Percentiles rank a stretch among this genome's conserved stretches.
These are phyloP conservation scores for Gymnocephalus cernua DNA, from an alignment of 2,113 vertebrate species.

Conservation along the genomic window DNA sequence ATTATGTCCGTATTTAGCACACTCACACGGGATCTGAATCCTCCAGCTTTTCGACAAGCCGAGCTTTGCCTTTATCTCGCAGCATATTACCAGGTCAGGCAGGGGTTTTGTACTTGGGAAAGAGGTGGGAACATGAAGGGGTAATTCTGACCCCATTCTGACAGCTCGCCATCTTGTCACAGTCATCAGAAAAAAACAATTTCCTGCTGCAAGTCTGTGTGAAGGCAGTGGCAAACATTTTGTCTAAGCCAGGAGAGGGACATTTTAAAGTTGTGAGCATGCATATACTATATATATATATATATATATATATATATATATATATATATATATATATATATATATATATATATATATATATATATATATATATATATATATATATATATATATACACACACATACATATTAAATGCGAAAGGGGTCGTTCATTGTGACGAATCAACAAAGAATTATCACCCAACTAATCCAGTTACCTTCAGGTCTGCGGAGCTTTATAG, in stretches of 20 bases:
- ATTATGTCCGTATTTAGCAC: conserved; percentile 25
- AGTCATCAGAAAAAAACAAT: conserved; percentile 56
- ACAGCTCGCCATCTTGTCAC: conserved; percentile 58
- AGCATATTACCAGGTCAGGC: conserved; percentile 43
- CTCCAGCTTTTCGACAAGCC: conserved; percentile 10
- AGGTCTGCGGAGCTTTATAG: not conserved
- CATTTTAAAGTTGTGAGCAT: conserved; percentile 7
- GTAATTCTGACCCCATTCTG: conserved; percentile 62
- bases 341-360: too few species aligned
- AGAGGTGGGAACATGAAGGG: conserved; percentile 48
- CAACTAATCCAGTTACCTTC: too few species aligned
- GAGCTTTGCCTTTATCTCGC: conserved; percentile 40
- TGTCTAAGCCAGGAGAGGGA: conserved; percentile 23
- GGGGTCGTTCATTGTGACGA: not conserved
- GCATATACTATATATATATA: too few species aligned
- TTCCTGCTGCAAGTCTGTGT: conserved; percentile 38
- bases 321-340: too few species aligned
- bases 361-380: too few species aligned
- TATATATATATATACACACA: too few species aligned
- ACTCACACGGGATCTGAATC: conserved; percentile 18
- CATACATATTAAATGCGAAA: conserved; percentile 12
- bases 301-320: too few species aligned
- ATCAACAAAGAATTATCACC: too few species aligned
- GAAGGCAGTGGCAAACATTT: conserved; percentile 29
- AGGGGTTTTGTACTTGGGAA: conserved; percentile 28